These are phyloP conservation scores for Dipus sagitta DNA, from an alignment of 2,797 vertebrate species.

Conservation along the genomic window DNA sequence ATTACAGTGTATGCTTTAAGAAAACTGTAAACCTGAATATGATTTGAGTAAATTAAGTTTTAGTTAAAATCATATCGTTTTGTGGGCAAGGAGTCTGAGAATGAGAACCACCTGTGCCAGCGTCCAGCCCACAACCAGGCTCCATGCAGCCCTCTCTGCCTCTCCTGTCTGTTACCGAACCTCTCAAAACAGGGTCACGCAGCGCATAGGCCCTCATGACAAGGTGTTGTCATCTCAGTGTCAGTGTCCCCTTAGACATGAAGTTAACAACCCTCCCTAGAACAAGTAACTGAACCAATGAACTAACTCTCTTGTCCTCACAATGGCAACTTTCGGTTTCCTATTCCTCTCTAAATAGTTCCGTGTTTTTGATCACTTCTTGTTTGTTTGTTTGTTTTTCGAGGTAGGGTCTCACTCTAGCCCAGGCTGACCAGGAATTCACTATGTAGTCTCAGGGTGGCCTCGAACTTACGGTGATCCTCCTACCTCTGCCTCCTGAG, in stretches of 20 bases:
- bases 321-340: background rate
- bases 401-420: too few species aligned
- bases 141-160: too few species aligned
- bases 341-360: background rate
- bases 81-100: background rate
- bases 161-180: background rate
- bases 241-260: background rate
- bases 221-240: background rate
- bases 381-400: too few species aligned
- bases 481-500: too few species aligned
- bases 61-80: slow-evolving; percentile 20
- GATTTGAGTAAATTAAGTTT: slow-evolving; percentile 41
- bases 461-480: too few species aligned
- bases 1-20: background rate
- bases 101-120: background rate
- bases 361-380: background rate
- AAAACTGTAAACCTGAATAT: background rate
- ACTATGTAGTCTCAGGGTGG: too few species aligned
- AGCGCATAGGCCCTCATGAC: background rate
- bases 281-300: background rate
- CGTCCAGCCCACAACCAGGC: background rate
- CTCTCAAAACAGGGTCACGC: background rate
- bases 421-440: too few species aligned
- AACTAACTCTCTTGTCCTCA: background rate
- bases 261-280: background rate